phyloP scores from a whole-genome alignment of 2,113 vertebrate species.

The Odobenus rosmarus region DNA sequence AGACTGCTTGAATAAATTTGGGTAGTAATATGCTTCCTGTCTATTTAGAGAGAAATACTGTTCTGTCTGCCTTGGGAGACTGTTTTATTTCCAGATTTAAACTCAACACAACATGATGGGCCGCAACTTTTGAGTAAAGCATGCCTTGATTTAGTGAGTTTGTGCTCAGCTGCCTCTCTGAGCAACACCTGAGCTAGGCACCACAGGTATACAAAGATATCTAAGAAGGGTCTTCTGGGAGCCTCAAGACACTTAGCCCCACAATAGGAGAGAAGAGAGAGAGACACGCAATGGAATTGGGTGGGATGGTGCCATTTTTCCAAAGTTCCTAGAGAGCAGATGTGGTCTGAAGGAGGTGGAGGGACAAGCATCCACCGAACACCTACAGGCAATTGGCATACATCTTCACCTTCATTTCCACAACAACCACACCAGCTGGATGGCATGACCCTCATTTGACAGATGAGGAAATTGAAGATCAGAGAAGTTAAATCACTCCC shows the following conservation, averaged over 20 bases:
- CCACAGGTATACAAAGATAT: background rate
- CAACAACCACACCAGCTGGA: background rate
- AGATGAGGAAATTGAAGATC: background rate
- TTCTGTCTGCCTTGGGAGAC: background rate
- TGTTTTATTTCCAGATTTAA: slow-evolving; percentile 63
- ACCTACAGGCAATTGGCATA: background rate
- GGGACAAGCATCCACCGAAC: background rate
- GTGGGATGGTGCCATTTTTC: background rate
- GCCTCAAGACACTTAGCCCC: background rate
- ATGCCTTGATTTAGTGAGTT: slow-evolving; percentile 19
- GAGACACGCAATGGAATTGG: background rate
- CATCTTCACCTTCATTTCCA: background rate
- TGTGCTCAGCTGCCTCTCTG: background rate
- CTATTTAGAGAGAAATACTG: slow-evolving; percentile 72
- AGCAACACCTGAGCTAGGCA: background rate
- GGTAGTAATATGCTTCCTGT: slow-evolving; percentile 67
- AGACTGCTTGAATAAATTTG: slow-evolving; percentile 68
- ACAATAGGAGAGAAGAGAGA: background rate
- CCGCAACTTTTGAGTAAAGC: slow-evolving; percentile 30
- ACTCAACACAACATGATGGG: background rate
- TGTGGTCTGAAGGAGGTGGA: background rate
- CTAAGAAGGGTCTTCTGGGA: background rate
- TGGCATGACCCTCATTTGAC: background rate
- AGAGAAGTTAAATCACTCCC: background rate
- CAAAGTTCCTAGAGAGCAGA: background rate